These are phyloP conservation scores for Caenorhabditis angaria DNA, from an alignment of 2,888 invertebrate species.

Conservation along the genomic window DNA sequence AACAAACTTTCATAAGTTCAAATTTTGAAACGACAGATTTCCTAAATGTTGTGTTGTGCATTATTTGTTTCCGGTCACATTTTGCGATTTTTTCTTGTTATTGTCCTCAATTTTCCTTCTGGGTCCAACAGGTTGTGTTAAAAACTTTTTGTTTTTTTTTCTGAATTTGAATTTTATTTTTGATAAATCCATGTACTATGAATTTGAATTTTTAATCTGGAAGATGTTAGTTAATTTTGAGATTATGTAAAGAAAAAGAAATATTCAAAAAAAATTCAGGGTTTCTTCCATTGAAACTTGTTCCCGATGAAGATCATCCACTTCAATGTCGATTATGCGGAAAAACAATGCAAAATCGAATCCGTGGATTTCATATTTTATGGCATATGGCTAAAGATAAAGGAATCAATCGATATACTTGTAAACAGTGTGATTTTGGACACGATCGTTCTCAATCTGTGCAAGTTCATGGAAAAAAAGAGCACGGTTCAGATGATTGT, in stretches of 20 bases:
- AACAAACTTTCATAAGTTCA: neutral
- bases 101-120: no score
- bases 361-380: constrained; percentile 70
- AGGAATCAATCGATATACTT: constrained; percentile 69
- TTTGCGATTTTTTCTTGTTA: neutral
- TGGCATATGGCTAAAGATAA: constrained; percentile 70
- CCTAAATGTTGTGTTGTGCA: neutral
- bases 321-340: constrained; percentile 69
- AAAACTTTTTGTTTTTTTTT: no score
- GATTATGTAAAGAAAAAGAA: neutral
- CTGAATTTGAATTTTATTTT: neutral
- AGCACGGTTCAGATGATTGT: constrained; percentile 65
- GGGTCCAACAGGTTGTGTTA: no score
- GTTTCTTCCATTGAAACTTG: constrained; percentile 30
- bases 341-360: constrained; percentile 67
- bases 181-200: constrained; percentile 4
- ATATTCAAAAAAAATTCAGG: constrained; percentile 12
- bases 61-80: constrained; percentile 2
- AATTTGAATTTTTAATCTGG: neutral
- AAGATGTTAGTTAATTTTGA: no score
- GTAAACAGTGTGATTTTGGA: constrained; percentile 67
- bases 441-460: constrained; percentile 70
- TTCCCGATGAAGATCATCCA: constrained; percentile 63
- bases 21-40: neutral
- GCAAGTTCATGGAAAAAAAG: constrained; percentile 67